Evolutionary conservation across 2,888 invertebrate species (phyloP), one percentile per base, ranked within the genome.

Genomic region (Erpobdella octoculata): DNA sequence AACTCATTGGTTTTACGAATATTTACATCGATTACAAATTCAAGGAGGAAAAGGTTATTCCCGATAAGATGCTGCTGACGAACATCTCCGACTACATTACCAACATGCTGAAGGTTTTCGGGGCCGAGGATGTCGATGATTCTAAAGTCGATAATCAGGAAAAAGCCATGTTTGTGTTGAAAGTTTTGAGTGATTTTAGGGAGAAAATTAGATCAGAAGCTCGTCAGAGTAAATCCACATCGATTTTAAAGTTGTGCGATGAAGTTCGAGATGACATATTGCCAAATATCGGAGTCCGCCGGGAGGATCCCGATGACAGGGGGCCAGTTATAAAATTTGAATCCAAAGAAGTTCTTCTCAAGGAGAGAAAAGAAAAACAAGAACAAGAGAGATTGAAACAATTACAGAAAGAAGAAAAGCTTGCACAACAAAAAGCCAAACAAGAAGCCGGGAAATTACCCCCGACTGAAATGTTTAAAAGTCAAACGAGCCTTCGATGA

Each of bases 201-300:
- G 90, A 91, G 77, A 86, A 87, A 73, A 88, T 93, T 2, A 86
- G 93, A 28, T 86, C 86, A 48, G 87, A 88, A 64, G 91, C 91
- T 0, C 87, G 89, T 74, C 78, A 82, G 72, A 76, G 80, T 70
- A 84, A 84, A 80, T 81, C 83, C 81, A n/a, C n/a, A n/a, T n/a
- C n/a, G n/a, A n/a, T n/a, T n/a, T n/a, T 97, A 69, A 85, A 88
- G 78, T 87, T 92, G 73, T 98, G 97, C 84, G 98, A 98, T 84
- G 84, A 84, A 71, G 85, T 98, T 48, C 86, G 98, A 0, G 96
- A 98, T 84, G 88, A 88, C 67, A 86, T 90, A 67, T 85, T 98
- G 77, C 96, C 97, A 0, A 89, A 89, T 77, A 86, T 96, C 31
- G 97, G 98, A 18, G 93, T 98, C 2, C 87, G 96, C 2, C 86